Conservation (phyloP, 2,888 invertebrate genomes). For the Drosophila atripex region DNA sequence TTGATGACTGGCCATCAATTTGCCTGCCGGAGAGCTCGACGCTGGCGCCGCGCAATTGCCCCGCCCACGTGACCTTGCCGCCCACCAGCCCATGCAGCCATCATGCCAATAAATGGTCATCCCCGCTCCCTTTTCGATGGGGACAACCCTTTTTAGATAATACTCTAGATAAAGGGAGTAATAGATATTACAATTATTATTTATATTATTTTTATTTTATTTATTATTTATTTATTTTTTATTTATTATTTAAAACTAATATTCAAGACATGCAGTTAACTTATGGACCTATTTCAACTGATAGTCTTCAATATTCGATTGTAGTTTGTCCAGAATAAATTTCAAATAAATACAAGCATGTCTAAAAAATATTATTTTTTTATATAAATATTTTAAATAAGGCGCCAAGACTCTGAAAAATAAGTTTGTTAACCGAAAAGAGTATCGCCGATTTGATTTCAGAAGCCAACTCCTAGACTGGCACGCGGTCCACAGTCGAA, state of each 20-base stretch:
- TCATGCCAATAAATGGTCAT: conserved; percentile 76
- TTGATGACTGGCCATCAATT: conserved; percentile 78
- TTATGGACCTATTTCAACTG: too few relatives aligned
- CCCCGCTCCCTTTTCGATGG: conserved; percentile 1
- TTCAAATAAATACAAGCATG: neutral
- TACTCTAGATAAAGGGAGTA: too few relatives aligned
- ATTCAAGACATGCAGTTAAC: too few relatives aligned
- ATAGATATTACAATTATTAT: too few relatives aligned
- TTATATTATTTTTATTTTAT: too few relatives aligned
- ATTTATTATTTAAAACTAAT: too few relatives aligned
- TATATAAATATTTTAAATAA: neutral
- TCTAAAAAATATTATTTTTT: neutral
- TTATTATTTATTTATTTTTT: too few relatives aligned
- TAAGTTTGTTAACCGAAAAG: neutral
- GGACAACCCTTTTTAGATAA: neutral
- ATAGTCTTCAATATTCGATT: too few relatives aligned
- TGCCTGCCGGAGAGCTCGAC: conserved; percentile 38
- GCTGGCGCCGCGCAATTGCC: conserved; percentile 48
- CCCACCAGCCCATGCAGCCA: conserved; percentile 4
- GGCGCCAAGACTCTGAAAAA: neutral
- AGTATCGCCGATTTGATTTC: neutral
- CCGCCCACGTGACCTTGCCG: conserved; percentile 62
- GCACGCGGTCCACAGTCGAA: conserved; percentile 71
- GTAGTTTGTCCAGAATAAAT: neutral
- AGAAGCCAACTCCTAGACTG: conserved; percentile 17